Evolutionary conservation across 2,113 vertebrate species (phyloP).

Genomic region (Amphiprion ocellaris): DNA sequence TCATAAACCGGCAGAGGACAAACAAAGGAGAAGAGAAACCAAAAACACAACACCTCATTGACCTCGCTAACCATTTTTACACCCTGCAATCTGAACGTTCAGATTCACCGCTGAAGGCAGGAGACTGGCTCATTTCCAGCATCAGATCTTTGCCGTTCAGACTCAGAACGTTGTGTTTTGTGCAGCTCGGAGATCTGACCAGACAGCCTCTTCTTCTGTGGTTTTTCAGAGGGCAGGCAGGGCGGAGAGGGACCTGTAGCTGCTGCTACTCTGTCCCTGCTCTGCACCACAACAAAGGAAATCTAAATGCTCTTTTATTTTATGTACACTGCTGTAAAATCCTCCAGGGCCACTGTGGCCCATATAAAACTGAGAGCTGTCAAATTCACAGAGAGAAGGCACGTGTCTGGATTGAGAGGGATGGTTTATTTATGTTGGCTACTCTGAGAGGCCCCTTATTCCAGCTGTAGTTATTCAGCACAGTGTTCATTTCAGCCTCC

Average conservation of each 20-base stretch:
- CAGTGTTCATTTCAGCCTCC: constrained; percentile 2
- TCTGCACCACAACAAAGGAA: constrained; percentile 75
- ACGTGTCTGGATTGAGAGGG: constrained; percentile 58
- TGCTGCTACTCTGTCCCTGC: constrained; percentile 45
- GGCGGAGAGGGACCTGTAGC: constrained; percentile 63
- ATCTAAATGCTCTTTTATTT: constrained; percentile 81
- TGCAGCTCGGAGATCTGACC: constrained; percentile 47
- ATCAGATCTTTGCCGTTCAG: constrained; percentile 19
- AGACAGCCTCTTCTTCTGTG: constrained; percentile 17
- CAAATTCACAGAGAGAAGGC: constrained; percentile 53
- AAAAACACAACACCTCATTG: background rate
- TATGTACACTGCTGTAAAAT: constrained; percentile 74
- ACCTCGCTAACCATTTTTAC: background rate
- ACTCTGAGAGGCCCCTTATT: constrained; percentile 57
- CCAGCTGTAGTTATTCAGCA: constrained; percentile 33
- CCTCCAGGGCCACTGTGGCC: constrained; percentile 72
- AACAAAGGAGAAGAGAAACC: background rate
- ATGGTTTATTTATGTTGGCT: constrained; percentile 69
- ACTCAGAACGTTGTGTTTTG: constrained; percentile 12
- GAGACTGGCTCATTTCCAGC: constrained; percentile 4
- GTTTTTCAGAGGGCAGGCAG: constrained; percentile 42
- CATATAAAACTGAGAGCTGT: constrained; percentile 75
- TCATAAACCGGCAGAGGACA: no score
- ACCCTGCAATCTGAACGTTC: background rate
- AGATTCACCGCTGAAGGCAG: background rate